A percentile compares a stretch with the other conserved stretches of the same genome.
These are phyloP conservation scores for Tricholaema leucomelas DNA, from an alignment of 2,113 vertebrate species.

Conservation along the genomic window DNA sequence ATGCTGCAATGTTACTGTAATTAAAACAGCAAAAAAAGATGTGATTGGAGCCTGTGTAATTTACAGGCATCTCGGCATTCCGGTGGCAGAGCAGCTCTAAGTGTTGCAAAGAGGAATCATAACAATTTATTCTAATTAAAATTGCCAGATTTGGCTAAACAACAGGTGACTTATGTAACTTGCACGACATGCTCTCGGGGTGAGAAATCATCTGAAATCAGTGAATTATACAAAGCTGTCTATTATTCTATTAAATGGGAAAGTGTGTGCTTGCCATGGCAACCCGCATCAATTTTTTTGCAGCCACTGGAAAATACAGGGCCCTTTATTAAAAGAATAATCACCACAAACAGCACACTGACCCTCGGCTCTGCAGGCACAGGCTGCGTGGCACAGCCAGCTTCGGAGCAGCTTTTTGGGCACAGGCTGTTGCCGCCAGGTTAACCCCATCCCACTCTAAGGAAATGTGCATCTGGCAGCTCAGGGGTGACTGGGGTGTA, in stretches of 20 bases:
- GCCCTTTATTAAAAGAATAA: constrained; percentile 55
- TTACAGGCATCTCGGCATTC: constrained; percentile 55
- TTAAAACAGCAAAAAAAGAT: constrained; percentile 65
- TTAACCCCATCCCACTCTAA: background rate
- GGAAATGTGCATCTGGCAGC: rapidly evolving
- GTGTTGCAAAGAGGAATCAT: constrained; percentile 47
- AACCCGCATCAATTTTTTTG: constrained; percentile 55
- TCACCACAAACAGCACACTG: background rate
- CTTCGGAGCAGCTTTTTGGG: background rate
- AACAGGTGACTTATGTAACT: constrained; percentile 65
- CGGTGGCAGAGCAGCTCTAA: constrained; percentile 28
- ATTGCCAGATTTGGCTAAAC: constrained; percentile 68
- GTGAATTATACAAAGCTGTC: constrained; percentile 68
- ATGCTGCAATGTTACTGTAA: constrained; percentile 62
- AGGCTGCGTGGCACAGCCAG: rapidly evolving
- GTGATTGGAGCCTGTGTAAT: constrained; percentile 54
- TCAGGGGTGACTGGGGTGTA: rapidly evolving
- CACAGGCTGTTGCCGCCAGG: background rate
- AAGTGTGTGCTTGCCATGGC: constrained; percentile 65
- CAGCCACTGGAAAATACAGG: constrained; percentile 47
- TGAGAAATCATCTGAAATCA: constrained; percentile 65
- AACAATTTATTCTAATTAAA: constrained; percentile 72
- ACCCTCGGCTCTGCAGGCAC: background rate
- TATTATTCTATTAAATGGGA: constrained; percentile 64
- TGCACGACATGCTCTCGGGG: constrained; percentile 20